Evolutionary conservation across 1,140 invertebrate genomes (phyloP).

Genomic region (Nebria ingens): DNA sequence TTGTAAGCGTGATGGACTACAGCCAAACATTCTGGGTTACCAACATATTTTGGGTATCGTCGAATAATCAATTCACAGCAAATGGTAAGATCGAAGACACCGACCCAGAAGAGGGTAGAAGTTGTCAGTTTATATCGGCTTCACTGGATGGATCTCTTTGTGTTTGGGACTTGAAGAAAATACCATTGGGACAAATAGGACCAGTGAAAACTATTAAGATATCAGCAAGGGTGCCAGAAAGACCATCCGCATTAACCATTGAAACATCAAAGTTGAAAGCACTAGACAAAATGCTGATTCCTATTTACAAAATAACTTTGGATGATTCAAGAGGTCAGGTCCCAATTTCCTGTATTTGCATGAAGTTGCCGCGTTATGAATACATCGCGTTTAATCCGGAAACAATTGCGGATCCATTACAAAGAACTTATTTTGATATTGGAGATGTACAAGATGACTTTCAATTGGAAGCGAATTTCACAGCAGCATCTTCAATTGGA

Average conservation of each 20-base stretch:
- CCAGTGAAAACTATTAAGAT: constrained; percentile 6
- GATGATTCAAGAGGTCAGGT: too few relatives aligned
- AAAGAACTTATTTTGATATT: not conserved
- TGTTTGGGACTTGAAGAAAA: constrained; percentile 54
- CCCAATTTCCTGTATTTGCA: too few relatives aligned
- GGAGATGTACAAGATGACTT: constrained; percentile 33
- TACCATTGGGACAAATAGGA: constrained; percentile 31
- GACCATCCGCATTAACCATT: not conserved
- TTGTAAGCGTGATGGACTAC: constrained; percentile 44
- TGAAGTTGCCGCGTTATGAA: too few relatives aligned
- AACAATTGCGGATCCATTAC: constrained; percentile 27
- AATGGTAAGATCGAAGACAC: constrained; percentile 42
- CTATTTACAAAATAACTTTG: constrained; percentile 22
- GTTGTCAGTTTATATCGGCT: constrained; percentile 50
- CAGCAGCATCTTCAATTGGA: constrained; percentile 17
- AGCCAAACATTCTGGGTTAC: constrained; percentile 53
- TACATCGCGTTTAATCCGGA: constrained; percentile 29
- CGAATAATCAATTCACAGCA: constrained; percentile 44
- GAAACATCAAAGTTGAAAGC: not conserved
- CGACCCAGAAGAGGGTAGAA: constrained; percentile 35
- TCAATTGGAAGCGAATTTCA: constrained; percentile 41
- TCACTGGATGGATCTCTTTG: constrained; percentile 54
- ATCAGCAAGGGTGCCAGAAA: constrained; percentile 19
- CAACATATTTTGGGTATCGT: constrained; percentile 52
- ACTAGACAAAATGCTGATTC: not conserved